These are phyloP conservation scores for Peromyscus polionotus DNA, from an alignment of 2,113 vertebrate species.

Conservation along the genomic window DNA sequence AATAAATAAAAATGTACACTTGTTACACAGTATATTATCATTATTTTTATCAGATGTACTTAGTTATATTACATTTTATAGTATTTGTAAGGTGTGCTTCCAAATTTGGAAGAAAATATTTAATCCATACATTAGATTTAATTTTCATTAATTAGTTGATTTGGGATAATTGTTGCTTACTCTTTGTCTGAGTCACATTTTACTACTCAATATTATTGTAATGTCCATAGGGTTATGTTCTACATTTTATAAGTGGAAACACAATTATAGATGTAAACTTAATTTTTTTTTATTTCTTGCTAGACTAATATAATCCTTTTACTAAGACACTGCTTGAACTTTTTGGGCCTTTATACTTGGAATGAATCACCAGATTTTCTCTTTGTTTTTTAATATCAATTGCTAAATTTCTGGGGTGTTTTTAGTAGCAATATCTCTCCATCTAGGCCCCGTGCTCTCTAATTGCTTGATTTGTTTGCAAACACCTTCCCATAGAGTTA, in stretches of 20 bases:
- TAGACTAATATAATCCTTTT: neutral
- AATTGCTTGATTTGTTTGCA: neutral
- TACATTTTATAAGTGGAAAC: neutral
- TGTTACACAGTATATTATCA: neutral
- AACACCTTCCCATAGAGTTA: neutral
- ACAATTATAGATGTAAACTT: neutral
- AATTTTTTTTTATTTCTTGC: neutral
- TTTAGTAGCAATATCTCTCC: neutral
- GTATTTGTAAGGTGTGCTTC: no score
- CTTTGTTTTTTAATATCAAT: neutral
- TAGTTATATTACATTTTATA: neutral
- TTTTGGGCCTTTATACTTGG: neutral
- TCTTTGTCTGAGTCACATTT: neutral
- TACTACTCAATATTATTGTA: neutral
- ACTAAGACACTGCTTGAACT: neutral
- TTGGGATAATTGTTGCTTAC: neutral
- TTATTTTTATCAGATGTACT: neutral
- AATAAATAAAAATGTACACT: neutral
- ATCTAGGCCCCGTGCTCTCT: neutral
- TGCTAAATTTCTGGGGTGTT: neutral
- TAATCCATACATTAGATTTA: neutral
- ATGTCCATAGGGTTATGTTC: neutral
- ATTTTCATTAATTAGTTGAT: neutral
- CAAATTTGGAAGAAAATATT: neutral
- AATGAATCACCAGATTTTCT: slow-evolving; percentile 40